Base-by-base conservation (phyloP, 2,888 invertebrate species). In the Drosophila demipolita region DNA sequence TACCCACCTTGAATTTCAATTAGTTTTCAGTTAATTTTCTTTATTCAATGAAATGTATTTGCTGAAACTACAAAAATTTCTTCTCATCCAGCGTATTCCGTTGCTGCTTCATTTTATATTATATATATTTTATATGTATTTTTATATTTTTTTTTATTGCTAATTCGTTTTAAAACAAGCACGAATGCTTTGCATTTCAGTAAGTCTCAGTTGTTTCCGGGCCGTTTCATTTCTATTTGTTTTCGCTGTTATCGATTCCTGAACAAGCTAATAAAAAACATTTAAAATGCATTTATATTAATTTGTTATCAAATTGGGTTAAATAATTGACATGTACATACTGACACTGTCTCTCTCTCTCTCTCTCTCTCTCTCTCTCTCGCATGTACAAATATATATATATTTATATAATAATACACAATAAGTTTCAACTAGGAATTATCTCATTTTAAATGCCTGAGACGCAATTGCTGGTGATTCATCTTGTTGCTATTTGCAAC, bases 261-360 rank as follows among this genome's bases (percentile, higher is more conserved):
- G 49, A 29, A 17, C 11, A 20, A 53, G 32, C 33, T 50, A 15
- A 52, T 17, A 23, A 17, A 36, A 5, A 11, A 26, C 5, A 9
- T 9, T 17, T 49, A 20, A 52, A 69, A 38, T 49, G 35, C 20
- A 55, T 55, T 57, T 49, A 33, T 59, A 57, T 80, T 64, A 62
- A 73, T 58, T 55, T 65, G 58, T 66, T 61, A 69, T 29, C 49
- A 64, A 75, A 87, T 70, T 83, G 72, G 72, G 72, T 83, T 87
- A 68, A 78, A 66, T 63, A 73, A 87, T 83, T 77, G 80, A 35
- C 81, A 77, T 73, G 58, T 71, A 81, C 68, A 77, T 53, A 83
- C 74, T 77, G 80, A 68, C 65, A 38, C 50, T 40, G 57, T 35
- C 35, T 17, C 53, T 48, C 40, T 59, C 38, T 58, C 11, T 40